Evolutionary conservation across 2,888 invertebrate genomes (phyloP), one percentile per base, ranked within the genome.

Genomic region (Caprella mutica): DNA sequence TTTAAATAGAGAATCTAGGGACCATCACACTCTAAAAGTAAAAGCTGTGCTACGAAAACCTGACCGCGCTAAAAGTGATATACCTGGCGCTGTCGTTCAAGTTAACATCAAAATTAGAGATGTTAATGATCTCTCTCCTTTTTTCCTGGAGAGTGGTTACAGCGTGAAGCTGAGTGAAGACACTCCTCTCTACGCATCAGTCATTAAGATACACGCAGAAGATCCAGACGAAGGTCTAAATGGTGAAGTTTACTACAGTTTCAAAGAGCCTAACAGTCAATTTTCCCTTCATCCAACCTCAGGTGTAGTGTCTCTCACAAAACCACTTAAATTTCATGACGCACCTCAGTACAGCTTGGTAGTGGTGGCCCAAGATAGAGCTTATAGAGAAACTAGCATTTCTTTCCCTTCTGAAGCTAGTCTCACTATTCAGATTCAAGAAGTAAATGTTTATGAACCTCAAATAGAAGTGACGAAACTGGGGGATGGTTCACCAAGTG

Each of bases 181-280:
- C 72, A 83, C 85, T 59, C 83, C 88, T 12, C 75, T 90, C 58
- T 89, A 93, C 73, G 80, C 59, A 12, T 56, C 60, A 1, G 59
- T 70, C 24, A 66, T 72, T 5, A 69, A 70, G 62, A 75, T 79
- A 12, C 72, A 82, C 33, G 97, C 96, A 0, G 92, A 91, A 70
- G 97, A 98, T 75, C 94, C 97, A 3, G 97, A 98, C 73, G 77
- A 89, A 33, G 97, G 96, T 2, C 78, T 90, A 68, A 97, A 97
- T 73, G 93, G 94, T 1, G 92, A 96, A 76, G 89, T 97, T 68
- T 96, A 96, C 75, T 97, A 94, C 75, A 92, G 90, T 72, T 83
- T 97, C 69, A 77, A 81, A 51, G 83, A 86, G 67, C 79, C 81
- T 58, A 87, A 84, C 43, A 84, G 86, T 69, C 83, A 82, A 68